These are phyloP conservation scores for Metopia argyrocephala DNA, from an alignment of 2,888 invertebrate species.

Conservation along the genomic window DNA sequence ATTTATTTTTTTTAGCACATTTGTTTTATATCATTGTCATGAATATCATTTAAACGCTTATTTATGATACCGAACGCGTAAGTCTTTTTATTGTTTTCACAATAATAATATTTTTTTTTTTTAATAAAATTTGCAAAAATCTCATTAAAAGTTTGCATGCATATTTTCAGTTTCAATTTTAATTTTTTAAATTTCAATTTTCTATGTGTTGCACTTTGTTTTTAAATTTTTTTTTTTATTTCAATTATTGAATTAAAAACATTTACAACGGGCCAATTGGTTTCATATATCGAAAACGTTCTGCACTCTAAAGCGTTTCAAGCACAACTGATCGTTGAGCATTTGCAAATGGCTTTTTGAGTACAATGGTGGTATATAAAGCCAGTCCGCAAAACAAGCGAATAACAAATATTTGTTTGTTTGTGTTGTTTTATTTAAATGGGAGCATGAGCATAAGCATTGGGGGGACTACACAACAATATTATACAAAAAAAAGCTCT, in stretches of 20 bases:
- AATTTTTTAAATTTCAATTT: slow-evolving; percentile 6
- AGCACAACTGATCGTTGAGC: slow-evolving; percentile 75
- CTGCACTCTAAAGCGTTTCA: slow-evolving; percentile 76
- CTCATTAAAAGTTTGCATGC: slow-evolving; percentile 3
- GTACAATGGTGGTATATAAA: slow-evolving; percentile 66
- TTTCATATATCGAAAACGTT: slow-evolving; percentile 67
- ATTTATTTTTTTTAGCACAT: slow-evolving; percentile 45
- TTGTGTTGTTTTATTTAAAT: slow-evolving; percentile 7
- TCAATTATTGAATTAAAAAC: slow-evolving; percentile 33
- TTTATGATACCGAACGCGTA: slow-evolving; percentile 35
- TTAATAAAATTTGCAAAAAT: slow-evolving; percentile 8
- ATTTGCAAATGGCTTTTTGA: slow-evolving; percentile 63
- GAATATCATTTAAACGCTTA: slow-evolving; percentile 54
- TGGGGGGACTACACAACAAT: background rate
- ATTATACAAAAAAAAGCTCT: slow-evolving; percentile 28
- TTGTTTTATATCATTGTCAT: slow-evolving; percentile 51
- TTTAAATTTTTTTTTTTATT: slow-evolving; percentile 27
- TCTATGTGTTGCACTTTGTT: slow-evolving; percentile 42
- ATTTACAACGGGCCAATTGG: slow-evolving; percentile 58
- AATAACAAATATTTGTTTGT: slow-evolving; percentile 38
- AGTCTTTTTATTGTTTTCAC: slow-evolving; percentile 13
- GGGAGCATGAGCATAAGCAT: background rate
- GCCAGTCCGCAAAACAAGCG: slow-evolving; percentile 56
- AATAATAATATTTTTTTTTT: slow-evolving; percentile 1
- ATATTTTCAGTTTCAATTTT: slow-evolving; percentile 25